These are phyloP conservation scores for Phymorhynchus buccinoides DNA, from an alignment of 1,140 invertebrate genomes.

Conservation along the genomic window DNA sequence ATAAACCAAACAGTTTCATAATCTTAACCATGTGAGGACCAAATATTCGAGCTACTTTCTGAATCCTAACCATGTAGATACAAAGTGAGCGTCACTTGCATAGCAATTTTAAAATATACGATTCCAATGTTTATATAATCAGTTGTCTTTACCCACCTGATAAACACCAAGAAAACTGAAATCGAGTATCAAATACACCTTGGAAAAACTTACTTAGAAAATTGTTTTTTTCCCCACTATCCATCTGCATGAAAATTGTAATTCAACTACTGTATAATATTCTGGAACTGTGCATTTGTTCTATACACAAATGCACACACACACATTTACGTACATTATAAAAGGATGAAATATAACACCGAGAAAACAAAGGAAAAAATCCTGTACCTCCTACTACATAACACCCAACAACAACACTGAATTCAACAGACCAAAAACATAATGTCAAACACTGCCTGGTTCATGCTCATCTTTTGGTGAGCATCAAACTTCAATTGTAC, in stretches of 20 bases:
- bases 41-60: too few relatives aligned
- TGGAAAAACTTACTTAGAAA: neutral
- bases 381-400: neutral
- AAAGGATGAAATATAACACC: neutral
- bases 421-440: neutral
- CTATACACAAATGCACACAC: neutral
- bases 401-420: neutral
- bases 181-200: neutral
- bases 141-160: neutral
- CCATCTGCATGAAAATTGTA: neutral
- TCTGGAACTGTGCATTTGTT: neutral
- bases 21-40: too few relatives aligned
- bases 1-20: too few relatives aligned
- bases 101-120: neutral
- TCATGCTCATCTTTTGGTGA: neutral
- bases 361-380: neutral
- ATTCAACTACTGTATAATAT: neutral
- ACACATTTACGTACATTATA: neutral
- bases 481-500: neutral
- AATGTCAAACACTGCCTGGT: too few relatives aligned
- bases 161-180: neutral
- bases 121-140: neutral
- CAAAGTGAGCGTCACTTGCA: neutral
- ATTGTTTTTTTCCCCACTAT: neutral
- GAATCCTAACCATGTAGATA: too few relatives aligned